phyloP scores from a whole-genome alignment of 2,113 vertebrate genomes.

The Festucalex cinctus region DNA sequence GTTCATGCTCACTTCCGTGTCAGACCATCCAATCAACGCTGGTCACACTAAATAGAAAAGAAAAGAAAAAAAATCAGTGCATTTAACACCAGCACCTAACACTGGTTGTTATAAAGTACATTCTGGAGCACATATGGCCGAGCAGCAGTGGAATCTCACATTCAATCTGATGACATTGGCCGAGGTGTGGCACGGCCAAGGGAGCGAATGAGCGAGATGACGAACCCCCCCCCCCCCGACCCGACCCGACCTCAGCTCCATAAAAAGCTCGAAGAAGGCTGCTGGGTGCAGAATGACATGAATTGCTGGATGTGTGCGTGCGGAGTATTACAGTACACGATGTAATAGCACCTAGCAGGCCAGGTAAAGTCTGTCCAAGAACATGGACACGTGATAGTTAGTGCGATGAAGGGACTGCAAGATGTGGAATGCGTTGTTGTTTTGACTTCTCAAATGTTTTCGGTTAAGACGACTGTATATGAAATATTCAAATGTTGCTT shows the following conservation, averaged over 20 bases:
- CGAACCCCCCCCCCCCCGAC: slow-evolving; percentile 56
- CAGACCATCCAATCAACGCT: neutral
- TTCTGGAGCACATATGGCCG: slow-evolving; percentile 38
- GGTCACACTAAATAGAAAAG: neutral
- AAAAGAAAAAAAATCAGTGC: neutral
- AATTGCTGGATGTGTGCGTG: neutral
- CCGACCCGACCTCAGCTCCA: slow-evolving; percentile 67
- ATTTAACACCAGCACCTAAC: neutral
- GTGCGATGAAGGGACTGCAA: neutral
- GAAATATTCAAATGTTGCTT: neutral
- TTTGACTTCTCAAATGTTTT: neutral
- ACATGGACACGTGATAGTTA: neutral
- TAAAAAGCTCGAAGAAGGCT: slow-evolving; percentile 61
- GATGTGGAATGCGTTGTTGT: neutral
- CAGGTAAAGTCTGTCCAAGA: slow-evolving; percentile 9
- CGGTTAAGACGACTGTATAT: neutral
- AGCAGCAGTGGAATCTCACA: slow-evolving; percentile 54
- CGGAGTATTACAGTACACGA: neutral
- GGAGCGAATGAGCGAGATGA: slow-evolving; percentile 48
- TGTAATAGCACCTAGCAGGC: neutral
- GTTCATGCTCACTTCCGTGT: neutral
- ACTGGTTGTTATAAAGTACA: neutral
- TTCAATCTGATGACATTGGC: slow-evolving; percentile 67
- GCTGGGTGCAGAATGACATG: slow-evolving; percentile 59
- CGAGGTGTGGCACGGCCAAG: slow-evolving; percentile 50